Conservation (phyloP, 1,140 invertebrate species). For the Aphaenogaster rudis region DNA sequence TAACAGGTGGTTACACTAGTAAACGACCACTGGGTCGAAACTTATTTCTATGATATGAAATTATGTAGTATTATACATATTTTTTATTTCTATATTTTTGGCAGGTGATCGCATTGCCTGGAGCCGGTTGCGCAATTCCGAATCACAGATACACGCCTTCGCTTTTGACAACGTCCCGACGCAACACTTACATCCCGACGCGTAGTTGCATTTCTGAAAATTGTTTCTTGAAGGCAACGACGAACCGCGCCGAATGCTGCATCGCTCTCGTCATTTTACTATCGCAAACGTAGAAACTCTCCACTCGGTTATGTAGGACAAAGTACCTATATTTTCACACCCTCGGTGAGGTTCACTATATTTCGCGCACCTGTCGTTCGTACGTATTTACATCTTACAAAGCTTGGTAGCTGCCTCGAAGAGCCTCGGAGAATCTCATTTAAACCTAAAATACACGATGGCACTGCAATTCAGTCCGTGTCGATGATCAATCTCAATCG, state of each 20-base stretch:
- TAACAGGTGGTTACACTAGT: conserved; percentile 4
- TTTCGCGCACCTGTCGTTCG: neutral
- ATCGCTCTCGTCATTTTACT: neutral
- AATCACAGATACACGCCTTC: conserved; percentile 74
- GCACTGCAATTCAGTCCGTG: conserved; percentile 62
- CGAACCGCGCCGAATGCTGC: neutral
- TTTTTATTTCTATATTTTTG: conserved; percentile 16
- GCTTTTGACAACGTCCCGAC: conserved; percentile 24
- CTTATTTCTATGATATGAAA: conserved; percentile 8
- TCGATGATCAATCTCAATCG: conserved; percentile 61
- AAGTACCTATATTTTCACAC: neutral
- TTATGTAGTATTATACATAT: neutral
- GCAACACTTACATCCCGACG: conserved; percentile 13
- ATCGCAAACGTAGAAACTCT: neutral
- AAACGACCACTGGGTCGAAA: neutral
- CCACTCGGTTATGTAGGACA: neutral
- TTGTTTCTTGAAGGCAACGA: conserved; percentile 10
- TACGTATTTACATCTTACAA: conserved; percentile 43
- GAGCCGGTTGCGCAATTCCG: conserved; percentile 50
- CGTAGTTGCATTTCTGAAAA: neutral
- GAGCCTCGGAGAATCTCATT: conserved; percentile 63
- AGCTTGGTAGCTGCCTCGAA: conserved; percentile 76
- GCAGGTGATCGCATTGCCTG: conserved; percentile 38
- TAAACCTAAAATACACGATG: conserved; percentile 69
- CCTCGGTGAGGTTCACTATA: neutral